Base-by-base conservation (phyloP, 2,888 invertebrate genomes). In the Ectemnius continuus region DNA sequence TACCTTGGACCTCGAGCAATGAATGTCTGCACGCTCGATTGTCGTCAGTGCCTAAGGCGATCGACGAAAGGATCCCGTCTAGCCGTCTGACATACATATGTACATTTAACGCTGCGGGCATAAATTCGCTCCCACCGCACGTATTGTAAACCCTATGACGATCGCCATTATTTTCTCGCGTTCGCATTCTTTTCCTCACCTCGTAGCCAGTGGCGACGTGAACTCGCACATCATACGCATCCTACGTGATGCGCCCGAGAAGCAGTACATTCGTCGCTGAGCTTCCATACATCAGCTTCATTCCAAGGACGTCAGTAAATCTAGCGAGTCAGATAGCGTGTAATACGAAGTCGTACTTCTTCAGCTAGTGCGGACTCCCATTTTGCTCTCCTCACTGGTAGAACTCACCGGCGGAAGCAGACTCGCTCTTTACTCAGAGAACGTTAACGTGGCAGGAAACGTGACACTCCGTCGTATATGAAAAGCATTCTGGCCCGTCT, bases 81-180 rank as follows among this genome's bases (percentile, higher is more conserved):
- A 65, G 46, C 59, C 67, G 71, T 71, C 62, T 65, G 80, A 71
- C 62, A 61, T 70, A 67, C 70, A 76, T 69, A 36, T 36, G 36
- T 36, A 56, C 65, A 61, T 63, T 66, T 59, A 62, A 69, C 71
- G 65, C 52, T 26, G 60, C 57, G 36, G 67, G 48, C 61, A 63
- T 69, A 77, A 80, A 67, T 80, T 80, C 72, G 79, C 75, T 80
- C 72, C 70, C 79, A 62, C 48, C 66, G 77, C 79, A 80, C 79
- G 79, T 80, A 80, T 67, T n/a, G 75, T 75, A 80, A 77, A 80
- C 80, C 77, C 77, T 74, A 64, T 77, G 72, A 71, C 77, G 68
- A 75, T 80, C 79, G 67, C 36, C 59, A 63, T 65, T 67, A 56
- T 23, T 23, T 23, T 23, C 23, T 23, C 67, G 52, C 70, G 48